A percentile compares a stretch with the other conserved stretches of the same genome.
These are phyloP conservation scores for Sardina pilchardus DNA, from an alignment of 2,113 vertebrate genomes.

Conservation along the genomic window DNA sequence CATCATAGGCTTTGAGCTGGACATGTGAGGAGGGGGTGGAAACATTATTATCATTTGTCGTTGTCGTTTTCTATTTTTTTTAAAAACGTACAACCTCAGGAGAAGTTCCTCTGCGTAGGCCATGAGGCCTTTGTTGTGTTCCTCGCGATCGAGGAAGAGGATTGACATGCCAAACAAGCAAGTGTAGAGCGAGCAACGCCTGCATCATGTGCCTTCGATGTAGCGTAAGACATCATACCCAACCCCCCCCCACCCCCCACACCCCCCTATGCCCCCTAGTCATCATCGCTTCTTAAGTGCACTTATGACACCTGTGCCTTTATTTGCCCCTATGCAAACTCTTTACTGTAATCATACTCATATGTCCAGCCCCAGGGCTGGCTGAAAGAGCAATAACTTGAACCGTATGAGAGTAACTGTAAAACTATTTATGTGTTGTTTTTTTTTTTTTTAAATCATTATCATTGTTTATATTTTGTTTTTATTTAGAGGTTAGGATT, in stretches of 20 bases:
- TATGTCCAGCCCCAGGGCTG: conserved; percentile 36
- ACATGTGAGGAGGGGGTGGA: neutral
- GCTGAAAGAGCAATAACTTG: conserved; percentile 41
- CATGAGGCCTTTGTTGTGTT: conserved; percentile 12
- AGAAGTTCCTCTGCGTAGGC: conserved; percentile 29
- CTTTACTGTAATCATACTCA: conserved; percentile 36
- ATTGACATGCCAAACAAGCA: conserved; percentile 11
- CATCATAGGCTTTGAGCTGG: neutral
- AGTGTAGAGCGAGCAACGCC: conserved; percentile 21
- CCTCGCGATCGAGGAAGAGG: conserved; percentile 15
- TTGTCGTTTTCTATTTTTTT: neutral
- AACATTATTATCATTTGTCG: neutral
- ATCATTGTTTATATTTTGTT: conserved; percentile 19
- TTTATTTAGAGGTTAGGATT: conserved; percentile 15
- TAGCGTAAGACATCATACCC: conserved; percentile 32
- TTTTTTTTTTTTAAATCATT: conserved; percentile 14
- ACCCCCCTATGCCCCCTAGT: neutral
- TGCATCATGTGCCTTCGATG: conserved; percentile 37
- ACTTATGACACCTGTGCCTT: conserved; percentile 49
- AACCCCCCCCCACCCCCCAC: neutral
- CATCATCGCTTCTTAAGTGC: conserved; percentile 20
- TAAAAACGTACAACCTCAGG: conserved; percentile 42
- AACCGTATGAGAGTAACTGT: conserved; percentile 33
- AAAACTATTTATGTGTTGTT: conserved; percentile 37
- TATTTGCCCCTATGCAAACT: conserved; percentile 43